Evolutionary conservation across 1,140 invertebrate genomes (phyloP), one percentile per base, ranked within the genome.

Genomic region (Zaprionus ornatus): DNA sequence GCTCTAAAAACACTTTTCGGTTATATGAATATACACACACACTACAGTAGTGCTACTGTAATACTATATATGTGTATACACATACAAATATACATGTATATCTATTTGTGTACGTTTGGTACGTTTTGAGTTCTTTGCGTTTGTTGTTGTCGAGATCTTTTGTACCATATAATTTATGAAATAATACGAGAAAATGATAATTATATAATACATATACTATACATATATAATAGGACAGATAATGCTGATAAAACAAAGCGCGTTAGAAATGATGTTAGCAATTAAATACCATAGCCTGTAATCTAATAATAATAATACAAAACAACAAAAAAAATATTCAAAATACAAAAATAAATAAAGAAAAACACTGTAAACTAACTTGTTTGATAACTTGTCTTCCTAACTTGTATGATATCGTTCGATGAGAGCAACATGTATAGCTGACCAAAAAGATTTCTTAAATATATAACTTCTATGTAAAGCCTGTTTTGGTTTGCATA

Each of bases 1-100:
- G 72, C 83, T 86, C 82, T 84, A 73, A 84, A 84, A 84, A 85
- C 70, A 85, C 77, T 81, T 80, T 84, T 78, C 54, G 64, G 69
- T 70, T 78, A 71, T 78, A 37, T 73, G 27, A 37, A 27, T 62
- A 56, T 12, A 32, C 35, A 37, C 27, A 37, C 40, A 59, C 29
- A 32, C 29, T 23, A 48, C 54, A 12, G 50, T 54, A 23, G 50
- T 54, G 21, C 61, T 50, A 29, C 29, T 25, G 13, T 57, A 50
- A 42, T 64, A 55, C 35, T 25, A 54, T 65, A 13, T 64, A 64
- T 64, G 61, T 54, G 61, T 64, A 13, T 64, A 64, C 37, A 55
- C 35, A 69, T 35, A 35, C 15, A 65, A 37, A 27, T 23, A 23
- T 52, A 27, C 23, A 15, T 37, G 12, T 52, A 37, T 56, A 56